Percentiles rank a stretch among this genome's conserved stretches.
phyloP scores from a whole-genome alignment of 2,797 vertebrate genomes.

The Pantherophis vulpinus region DNA sequence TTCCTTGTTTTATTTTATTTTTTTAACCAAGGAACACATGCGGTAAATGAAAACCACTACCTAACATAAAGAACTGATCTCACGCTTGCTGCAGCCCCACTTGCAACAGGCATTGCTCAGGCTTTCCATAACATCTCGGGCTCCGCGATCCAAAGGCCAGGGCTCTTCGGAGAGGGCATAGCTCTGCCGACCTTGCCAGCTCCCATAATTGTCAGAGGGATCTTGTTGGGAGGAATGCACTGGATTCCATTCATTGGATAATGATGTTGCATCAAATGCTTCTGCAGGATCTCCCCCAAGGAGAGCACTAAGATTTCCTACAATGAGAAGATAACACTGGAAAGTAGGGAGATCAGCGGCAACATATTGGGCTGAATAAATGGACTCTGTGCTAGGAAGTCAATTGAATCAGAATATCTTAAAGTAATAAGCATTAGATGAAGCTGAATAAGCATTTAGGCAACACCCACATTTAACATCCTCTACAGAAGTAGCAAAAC shows the following conservation, averaged over 20 bases:
- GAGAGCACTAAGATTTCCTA: slow-evolving; percentile 33
- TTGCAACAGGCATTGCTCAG: slow-evolving; percentile 86
- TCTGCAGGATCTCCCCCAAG: slow-evolving; percentile 53
- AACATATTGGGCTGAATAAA: not conserved
- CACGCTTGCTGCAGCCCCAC: slow-evolving; percentile 86
- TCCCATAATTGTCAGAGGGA: slow-evolving; percentile 59
- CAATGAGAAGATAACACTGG: not conserved
- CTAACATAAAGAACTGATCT: slow-evolving; percentile 88
- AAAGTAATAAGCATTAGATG: not conserved
- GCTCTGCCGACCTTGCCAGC: slow-evolving; percentile 52
- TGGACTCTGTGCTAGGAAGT: not conserved
- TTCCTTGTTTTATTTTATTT: not conserved
- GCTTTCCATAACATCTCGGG: slow-evolving; percentile 77
- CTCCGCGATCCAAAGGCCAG: slow-evolving; percentile 71
- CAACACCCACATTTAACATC: not conserved
- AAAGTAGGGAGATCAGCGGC: not conserved
- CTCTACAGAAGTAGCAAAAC: not conserved
- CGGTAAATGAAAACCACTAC: not conserved
- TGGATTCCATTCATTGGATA: slow-evolving; percentile 66
- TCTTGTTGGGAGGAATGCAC: slow-evolving; percentile 56
- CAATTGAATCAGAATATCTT: not conserved
- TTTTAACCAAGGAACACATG: not conserved
- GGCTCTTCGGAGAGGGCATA: slow-evolving; percentile 52
- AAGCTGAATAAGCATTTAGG: not conserved
- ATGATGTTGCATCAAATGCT: slow-evolving; percentile 39